These are phyloP conservation scores for Dendrolimus punctatus DNA, from an alignment of 1,140 invertebrate species.

Conservation along the genomic window DNA sequence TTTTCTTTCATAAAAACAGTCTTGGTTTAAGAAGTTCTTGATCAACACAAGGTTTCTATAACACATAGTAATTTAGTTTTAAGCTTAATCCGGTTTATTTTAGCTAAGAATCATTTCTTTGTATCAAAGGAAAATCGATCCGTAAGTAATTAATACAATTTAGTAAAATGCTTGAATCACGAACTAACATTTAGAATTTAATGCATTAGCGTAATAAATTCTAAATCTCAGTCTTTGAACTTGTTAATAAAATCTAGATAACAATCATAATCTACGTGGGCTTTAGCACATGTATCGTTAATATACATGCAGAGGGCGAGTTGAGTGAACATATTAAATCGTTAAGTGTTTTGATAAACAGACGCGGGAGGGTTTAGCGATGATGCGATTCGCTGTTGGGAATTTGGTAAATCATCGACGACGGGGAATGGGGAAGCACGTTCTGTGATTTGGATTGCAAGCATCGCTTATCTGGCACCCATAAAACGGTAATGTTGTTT, in stretches of 20 bases:
- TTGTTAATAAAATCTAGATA: constrained; percentile 8
- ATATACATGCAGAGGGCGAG: constrained; percentile 30
- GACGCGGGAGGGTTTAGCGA: constrained; percentile 48
- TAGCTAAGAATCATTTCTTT: no score
- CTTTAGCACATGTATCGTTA: constrained; percentile 33
- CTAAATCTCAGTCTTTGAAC: constrained; percentile 1
- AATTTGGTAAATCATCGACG: constrained; percentile 54
- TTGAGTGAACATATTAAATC: constrained; percentile 62
- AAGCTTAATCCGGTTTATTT: not conserved
- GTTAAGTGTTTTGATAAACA: constrained; percentile 69
- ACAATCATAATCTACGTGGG: constrained; percentile 32
- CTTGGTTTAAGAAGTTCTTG: no score
- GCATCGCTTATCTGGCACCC: constrained; percentile 14
- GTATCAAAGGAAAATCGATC: no score
- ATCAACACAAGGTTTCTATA: no score
- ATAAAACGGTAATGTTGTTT: constrained; percentile 6
- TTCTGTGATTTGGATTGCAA: constrained; percentile 30
- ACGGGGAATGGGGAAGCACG: constrained; percentile 37
- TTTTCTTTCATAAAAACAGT: no score
- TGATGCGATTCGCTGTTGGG: constrained; percentile 45
- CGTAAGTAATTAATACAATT: no score
- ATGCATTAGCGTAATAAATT: not conserved
- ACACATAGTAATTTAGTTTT: no score
- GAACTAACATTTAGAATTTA: no score
- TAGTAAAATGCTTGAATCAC: no score